These are phyloP conservation scores for Luperina testacea DNA, from an alignment of 2,888 invertebrate species.

Conservation along the genomic window DNA sequence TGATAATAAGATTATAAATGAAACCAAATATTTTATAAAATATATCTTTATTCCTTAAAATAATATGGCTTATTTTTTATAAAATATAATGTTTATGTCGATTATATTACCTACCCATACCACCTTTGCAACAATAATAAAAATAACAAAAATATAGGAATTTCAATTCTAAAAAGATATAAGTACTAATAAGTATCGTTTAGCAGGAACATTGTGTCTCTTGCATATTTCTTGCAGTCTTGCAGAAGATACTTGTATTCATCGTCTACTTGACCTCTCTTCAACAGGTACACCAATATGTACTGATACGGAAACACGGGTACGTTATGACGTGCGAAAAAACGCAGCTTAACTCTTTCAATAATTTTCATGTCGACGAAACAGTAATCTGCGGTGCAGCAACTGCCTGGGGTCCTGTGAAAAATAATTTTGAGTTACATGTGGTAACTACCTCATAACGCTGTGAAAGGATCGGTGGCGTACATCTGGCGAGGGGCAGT, in stretches of 20 bases:
- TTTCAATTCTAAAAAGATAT: conserved; percentile 40
- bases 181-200: conserved; percentile 81
- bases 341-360: conserved; percentile 84
- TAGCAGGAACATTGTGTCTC: conserved; percentile 81
- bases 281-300: conserved; percentile 83
- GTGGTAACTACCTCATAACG: background rate
- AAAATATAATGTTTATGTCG: conserved; percentile 63
- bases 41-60: conserved; percentile 61
- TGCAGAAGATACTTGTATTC: conserved; percentile 86
- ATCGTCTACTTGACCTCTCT: conserved; percentile 83
- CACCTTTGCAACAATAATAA: conserved; percentile 62
- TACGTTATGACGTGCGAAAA: conserved; percentile 86
- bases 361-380: conserved; percentile 89
- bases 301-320: conserved; percentile 88
- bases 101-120: conserved; percentile 63
- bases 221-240: conserved; percentile 81
- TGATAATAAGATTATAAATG: conserved; percentile 44
- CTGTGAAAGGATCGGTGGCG: background rate
- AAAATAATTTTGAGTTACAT: conserved; percentile 38
- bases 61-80: conserved; percentile 70
- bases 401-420: conserved; percentile 87
- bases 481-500: background rate
- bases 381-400: conserved; percentile 87
- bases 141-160: conserved; percentile 60
- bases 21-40: conserved; percentile 56